Percentiles rank a stretch among this genome's conserved stretches.
These are phyloP conservation scores for Bhutanitis thaidina DNA, from an alignment of 2,888 invertebrate genomes.

Conservation along the genomic window DNA sequence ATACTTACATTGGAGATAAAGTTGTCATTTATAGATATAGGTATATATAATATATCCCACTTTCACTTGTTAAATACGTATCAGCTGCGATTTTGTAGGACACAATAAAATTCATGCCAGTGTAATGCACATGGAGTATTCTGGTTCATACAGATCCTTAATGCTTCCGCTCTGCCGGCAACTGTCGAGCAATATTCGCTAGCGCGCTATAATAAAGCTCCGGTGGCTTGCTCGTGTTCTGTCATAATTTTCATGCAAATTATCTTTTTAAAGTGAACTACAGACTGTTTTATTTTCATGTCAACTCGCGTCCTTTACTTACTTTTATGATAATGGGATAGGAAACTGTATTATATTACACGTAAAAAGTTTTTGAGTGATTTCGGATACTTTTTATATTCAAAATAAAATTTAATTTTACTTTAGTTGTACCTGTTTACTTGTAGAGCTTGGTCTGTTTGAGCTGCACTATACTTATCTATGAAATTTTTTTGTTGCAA, in stretches of 20 bases:
- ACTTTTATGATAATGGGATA: slow-evolving; percentile 3
- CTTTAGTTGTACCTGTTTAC: no score
- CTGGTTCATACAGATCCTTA: slow-evolving; percentile 24
- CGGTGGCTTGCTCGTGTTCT: slow-evolving; percentile 23
- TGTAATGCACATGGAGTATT: slow-evolving; percentile 19
- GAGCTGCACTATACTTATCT: no score
- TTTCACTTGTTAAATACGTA: neutral
- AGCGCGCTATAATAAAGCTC: slow-evolving; percentile 30
- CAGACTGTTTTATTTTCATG: slow-evolving; percentile 21
- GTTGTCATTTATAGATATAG: no score
- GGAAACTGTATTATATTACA: neutral
- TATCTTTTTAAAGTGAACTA: slow-evolving; percentile 23
- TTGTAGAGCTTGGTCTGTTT: no score
- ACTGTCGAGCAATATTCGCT: slow-evolving; percentile 28
- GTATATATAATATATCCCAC: no score
- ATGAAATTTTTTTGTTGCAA: no score
- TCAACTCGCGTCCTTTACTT: slow-evolving; percentile 9
- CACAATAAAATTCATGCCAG: neutral
- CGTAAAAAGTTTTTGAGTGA: no score
- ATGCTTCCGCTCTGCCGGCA: slow-evolving; percentile 26
- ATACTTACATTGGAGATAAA: no score
- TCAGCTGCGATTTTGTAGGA: neutral
- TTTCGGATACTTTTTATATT: no score
- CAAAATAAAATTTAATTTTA: no score
- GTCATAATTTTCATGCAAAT: slow-evolving; percentile 29